These are phyloP conservation scores for Pseudomyrmex dendroicus DNA, from an alignment of 1,140 invertebrate species.

Conservation along the genomic window DNA sequence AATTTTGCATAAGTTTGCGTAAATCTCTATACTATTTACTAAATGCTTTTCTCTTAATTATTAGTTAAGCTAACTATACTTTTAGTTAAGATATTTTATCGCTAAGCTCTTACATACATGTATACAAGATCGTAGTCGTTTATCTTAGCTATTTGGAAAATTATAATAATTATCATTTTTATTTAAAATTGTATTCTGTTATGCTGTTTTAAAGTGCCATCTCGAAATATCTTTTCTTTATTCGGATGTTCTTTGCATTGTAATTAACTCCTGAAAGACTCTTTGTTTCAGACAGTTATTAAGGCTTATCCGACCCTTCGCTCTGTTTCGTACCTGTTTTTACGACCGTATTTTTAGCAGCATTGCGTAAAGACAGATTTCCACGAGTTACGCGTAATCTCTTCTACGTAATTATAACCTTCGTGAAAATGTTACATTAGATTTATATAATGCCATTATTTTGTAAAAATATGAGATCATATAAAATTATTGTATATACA, in stretches of 20 bases:
- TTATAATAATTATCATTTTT: not conserved
- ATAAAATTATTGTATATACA: constrained; percentile 10
- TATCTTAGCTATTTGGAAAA: not conserved
- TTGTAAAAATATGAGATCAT: not conserved
- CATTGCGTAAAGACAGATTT: constrained; percentile 9
- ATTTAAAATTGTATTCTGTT: constrained; percentile 6
- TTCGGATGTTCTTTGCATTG: constrained; percentile 9
- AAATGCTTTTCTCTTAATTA: not conserved
- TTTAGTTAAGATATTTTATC: too few relatives aligned
- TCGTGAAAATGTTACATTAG: not conserved
- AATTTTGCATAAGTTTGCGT: not conserved
- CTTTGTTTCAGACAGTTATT: constrained; percentile 44
- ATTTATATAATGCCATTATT: constrained; percentile 17
- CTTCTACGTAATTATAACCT: constrained; percentile 1
- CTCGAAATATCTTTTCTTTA: constrained; percentile 4
- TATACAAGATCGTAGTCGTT: too few relatives aligned
- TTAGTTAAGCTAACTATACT: not conserved
- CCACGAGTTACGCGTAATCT: not conserved
- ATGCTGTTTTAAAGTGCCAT: not conserved
- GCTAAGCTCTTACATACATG: too few relatives aligned
- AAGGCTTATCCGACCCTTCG: constrained; percentile 29
- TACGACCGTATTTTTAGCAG: constrained; percentile 6
- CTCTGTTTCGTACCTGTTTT: constrained; percentile 7
- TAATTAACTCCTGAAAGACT: constrained; percentile 43
- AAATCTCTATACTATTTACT: not conserved